Evolutionary conservation across 2,113 vertebrate genomes (phyloP), one percentile per base, ranked within the genome.

Genomic region (Fulica atra): DNA sequence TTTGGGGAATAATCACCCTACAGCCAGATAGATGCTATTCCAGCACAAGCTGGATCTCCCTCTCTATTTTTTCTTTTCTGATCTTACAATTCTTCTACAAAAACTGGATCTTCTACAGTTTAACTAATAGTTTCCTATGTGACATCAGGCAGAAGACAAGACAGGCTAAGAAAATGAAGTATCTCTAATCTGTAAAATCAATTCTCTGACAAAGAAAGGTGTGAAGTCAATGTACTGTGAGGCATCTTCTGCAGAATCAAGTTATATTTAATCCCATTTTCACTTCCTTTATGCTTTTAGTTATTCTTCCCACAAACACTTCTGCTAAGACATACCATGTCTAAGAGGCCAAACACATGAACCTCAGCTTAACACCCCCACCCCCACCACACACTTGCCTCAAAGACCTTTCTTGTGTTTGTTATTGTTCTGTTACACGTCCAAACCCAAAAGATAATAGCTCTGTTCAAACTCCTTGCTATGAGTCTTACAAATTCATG

Each of bases 1-100:
- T 82, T 93, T 50, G n/a, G 83, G 31, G 23, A 90, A 28, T 77
- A 81, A 88, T 92, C 71, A 87, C 26, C 59, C 48, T 89, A 71
- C 38, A 63, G 36, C 5, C 71, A 86, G 68, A 91, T 4, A 95
- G 29, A 79, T 88, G 74, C 63, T 80, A 66, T 73, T 94, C 86
- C 82, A 95, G 92, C 79, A 88, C 14, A 80, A 46, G 54, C 53
- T 53, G 59, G 44, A 93, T 38, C 20, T 87, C 25, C 7, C 9
- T 78, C 16, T 72, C 57, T 63, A 13, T 48, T 76, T 86, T 65
- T 93, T 70, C 26, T 64, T 63, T 81, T 73, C 44, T 78, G 40
- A 86, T 66, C 21, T 88, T 90, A 42, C 19, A 15, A 73, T 46
- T 80, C 15, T 81, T 83, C 36, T 57, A 40, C 77, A 83, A 93